Base-by-base conservation (phyloP, 1,140 invertebrate genomes). In the Panonychus citri region DNA sequence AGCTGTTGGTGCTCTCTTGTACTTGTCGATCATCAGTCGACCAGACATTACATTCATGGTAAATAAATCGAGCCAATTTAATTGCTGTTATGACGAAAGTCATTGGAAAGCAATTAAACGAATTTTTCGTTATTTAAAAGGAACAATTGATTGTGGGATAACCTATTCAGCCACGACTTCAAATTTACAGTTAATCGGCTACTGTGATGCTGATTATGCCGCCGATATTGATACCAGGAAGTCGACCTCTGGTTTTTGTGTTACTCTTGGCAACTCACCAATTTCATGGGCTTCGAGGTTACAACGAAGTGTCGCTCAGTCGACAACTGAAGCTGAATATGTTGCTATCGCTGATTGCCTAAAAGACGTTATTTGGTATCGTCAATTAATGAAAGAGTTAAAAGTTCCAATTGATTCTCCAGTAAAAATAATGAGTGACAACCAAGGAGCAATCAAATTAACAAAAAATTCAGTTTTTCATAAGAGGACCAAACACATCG, bases 51-150 rank as follows among this genome's bases (percentile, higher is more conserved):
- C 40, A n/a, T 52, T 42, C 19, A 34, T 28, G 17, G 46, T 48
- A 7, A 8, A 7, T 10, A 24, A 10, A 10, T 7, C 24, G 8
- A 21, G 10, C 19, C 46, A 24, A 19, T 48, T 19, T 21, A 19
- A 10, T 7, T 10, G 24, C 24, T 19, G 7, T 12, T 48, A 48
- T 24, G 46, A 21, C 8, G 17, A 48, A 48, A 21, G 8, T 28
- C 68, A 64, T 54, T 65, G 60, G 59, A 60, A 66, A 52, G 67
- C 66, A 64, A 64, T 64, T 2, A 65, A 62, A 49, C 60, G 66
- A 51, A 34, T 57, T 13, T 43, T 62, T 62, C 55, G 24, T 53
- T 61, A 52, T 34, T 64, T 62, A 34, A 51, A 34, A 30, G 63
- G 12, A 62, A 70, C 58, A 60, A 62, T 53, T 55, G 55, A 7